These are phyloP conservation scores for Portevinia maculata DNA, from an alignment of 2,888 invertebrate genomes.

Conservation along the genomic window DNA sequence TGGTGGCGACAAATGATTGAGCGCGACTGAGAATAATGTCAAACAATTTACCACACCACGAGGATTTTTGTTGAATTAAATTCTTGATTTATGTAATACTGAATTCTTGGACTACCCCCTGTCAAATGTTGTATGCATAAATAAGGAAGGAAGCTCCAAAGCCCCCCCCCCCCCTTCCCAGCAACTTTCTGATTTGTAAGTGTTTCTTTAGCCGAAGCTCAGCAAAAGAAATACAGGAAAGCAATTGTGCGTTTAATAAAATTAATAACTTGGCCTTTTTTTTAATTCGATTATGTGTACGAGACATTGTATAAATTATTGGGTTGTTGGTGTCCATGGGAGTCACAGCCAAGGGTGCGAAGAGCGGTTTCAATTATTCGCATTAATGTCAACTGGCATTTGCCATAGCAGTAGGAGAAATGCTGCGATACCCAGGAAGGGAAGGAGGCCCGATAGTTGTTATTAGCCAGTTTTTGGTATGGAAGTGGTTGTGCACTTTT, in stretches of 20 bases:
- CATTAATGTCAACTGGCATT: constrained; percentile 51
- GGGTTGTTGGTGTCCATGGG: constrained; percentile 42
- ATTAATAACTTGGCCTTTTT: constrained; percentile 41
- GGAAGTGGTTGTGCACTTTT: constrained; percentile 43
- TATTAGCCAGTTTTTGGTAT: constrained; percentile 59
- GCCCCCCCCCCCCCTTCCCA: neutral
- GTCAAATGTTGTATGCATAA: too few relatives aligned
- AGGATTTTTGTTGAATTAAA: constrained; percentile 38
- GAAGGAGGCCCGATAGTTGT: constrained; percentile 25
- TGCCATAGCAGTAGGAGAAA: constrained; percentile 6
- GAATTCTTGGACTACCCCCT: constrained; percentile 13
- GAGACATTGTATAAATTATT: constrained; percentile 12
- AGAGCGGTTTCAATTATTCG: constrained; percentile 21
- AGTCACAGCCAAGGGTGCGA: constrained; percentile 48
- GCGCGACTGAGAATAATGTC: constrained; percentile 56
- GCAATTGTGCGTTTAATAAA: constrained; percentile 67
- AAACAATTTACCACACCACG: constrained; percentile 35
- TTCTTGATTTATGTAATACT: constrained; percentile 22
- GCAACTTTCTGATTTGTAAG: constrained; percentile 12
- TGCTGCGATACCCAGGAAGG: neutral
- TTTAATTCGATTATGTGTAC: constrained; percentile 38
- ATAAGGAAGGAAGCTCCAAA: constrained; percentile 38
- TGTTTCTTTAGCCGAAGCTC: constrained; percentile 14
- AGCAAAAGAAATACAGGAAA: constrained; percentile 22
- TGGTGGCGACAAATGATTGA: constrained; percentile 32